These are phyloP conservation scores for Arnoldichthys spilopterus DNA, from an alignment of 2,797 vertebrate species.

Conservation along the genomic window DNA sequence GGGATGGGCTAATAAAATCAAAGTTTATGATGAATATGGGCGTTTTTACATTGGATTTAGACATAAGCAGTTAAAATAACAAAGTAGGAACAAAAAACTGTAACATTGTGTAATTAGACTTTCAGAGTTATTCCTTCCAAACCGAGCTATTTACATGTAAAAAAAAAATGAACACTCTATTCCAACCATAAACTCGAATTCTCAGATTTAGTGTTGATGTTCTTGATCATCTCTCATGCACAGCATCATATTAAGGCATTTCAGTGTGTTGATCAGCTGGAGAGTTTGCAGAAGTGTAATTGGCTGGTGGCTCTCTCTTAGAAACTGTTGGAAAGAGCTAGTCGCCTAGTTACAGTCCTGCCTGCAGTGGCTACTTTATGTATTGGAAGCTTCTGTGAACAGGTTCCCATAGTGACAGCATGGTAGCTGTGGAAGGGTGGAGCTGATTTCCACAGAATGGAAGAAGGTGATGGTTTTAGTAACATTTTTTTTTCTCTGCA, in stretches of 20 bases:
- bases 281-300: conserved; percentile 26
- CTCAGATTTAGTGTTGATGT: not conserved
- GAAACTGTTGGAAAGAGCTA: conserved; percentile 43
- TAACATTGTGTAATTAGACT: too few species aligned
- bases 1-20: too few species aligned
- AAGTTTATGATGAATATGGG: too few species aligned
- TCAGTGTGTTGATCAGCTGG: conserved; percentile 46
- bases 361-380: conserved; percentile 42
- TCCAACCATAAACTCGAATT: not conserved
- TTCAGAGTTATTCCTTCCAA: too few species aligned
- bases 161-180: too few species aligned
- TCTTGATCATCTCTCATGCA: not conserved
- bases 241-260: conserved; percentile 28
- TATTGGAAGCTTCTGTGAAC: conserved; percentile 50
- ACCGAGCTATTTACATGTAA: too few species aligned
- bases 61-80: too few species aligned
- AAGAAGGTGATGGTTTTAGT: conserved; percentile 19
- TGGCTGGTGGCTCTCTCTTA: conserved; percentile 39
- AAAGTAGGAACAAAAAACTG: too few species aligned
- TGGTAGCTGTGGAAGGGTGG: conserved; percentile 45
- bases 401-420: conserved; percentile 57
- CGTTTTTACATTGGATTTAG: too few species aligned
- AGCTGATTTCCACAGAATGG: conserved; percentile 34
- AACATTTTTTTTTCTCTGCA: not conserved
- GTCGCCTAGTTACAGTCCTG: conserved; percentile 54